Conservation (phyloP, 2,888 invertebrate genomes). For the Amitus sp. region DNA sequence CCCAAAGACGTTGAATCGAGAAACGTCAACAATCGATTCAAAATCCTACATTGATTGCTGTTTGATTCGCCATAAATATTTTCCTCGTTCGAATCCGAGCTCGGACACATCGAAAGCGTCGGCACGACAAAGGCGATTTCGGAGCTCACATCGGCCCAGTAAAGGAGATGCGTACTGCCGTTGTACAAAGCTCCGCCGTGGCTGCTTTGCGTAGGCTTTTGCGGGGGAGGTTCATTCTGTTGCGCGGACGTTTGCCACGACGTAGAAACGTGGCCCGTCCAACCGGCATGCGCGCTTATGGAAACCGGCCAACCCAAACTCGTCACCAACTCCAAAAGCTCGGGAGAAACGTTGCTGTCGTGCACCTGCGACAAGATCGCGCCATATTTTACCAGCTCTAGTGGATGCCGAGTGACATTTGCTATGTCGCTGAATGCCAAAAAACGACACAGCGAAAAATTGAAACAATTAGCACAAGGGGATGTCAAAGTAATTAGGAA, state of each 20-base stretch:
- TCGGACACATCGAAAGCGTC: conserved; percentile 58
- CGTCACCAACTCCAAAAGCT: conserved; percentile 70
- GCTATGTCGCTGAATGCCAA: too few relatives aligned
- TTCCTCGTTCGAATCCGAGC: conserved; percentile 52
- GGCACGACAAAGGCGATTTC: conserved; percentile 97
- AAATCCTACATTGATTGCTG: conserved; percentile 46
- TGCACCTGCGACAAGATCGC: conserved; percentile 50
- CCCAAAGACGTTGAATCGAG: too few relatives aligned
- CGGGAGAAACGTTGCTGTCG: conserved; percentile 65
- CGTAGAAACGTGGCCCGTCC: conserved; percentile 91
- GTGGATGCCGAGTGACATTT: too few relatives aligned
- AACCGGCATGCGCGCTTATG: conserved; percentile 88
- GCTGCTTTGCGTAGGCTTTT: conserved; percentile 54
- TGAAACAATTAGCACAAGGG: too few relatives aligned
- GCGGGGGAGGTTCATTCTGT: too few relatives aligned
- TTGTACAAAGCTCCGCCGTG: conserved; percentile 81
- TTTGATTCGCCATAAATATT: conserved; percentile 55
- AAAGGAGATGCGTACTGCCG: conserved; percentile 85
- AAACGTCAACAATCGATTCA: too few relatives aligned
- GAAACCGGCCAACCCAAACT: conserved; percentile 90
- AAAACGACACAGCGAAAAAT: too few relatives aligned
- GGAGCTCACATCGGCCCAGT: conserved; percentile 95
- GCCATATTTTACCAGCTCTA: neutral
- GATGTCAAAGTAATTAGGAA: too few relatives aligned
- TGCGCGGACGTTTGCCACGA: conserved; percentile 76